These are phyloP conservation scores for Galbula dea DNA, from an alignment of 2,113 vertebrate species.

Conservation along the genomic window DNA sequence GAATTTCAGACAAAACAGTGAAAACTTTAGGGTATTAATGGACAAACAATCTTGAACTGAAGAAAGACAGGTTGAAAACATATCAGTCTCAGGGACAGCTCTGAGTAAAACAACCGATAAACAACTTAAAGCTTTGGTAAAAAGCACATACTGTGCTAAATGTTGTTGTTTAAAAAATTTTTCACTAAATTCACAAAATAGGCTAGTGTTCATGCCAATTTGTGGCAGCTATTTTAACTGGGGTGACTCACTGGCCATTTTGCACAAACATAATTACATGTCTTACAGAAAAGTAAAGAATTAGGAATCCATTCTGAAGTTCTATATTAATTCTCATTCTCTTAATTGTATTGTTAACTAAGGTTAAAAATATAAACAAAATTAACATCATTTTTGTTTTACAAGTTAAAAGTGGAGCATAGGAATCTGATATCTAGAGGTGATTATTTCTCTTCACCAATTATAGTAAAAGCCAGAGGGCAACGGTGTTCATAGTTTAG, in stretches of 20 bases:
- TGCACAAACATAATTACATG: background rate
- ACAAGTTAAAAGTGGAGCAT: background rate
- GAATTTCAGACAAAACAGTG: background rate
- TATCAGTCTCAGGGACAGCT: background rate
- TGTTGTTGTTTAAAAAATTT: background rate
- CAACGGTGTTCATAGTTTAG: background rate
- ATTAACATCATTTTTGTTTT: background rate
- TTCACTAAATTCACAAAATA: background rate
- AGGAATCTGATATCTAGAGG: background rate
- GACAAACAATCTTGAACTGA: background rate
- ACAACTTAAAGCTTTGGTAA: background rate
- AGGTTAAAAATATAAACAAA: background rate
- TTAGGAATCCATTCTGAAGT: background rate
- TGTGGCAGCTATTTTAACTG: background rate
- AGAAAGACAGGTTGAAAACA: background rate
- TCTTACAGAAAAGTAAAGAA: background rate
- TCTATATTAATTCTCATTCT: background rate
- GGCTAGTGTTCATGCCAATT: background rate
- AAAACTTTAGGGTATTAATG: background rate
- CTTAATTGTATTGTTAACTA: background rate
- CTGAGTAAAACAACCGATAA: background rate
- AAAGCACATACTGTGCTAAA: fast-evolving
- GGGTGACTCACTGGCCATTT: background rate
- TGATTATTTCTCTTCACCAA: background rate
- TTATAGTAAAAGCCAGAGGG: background rate